Evolutionary conservation across 2,113 vertebrate species (phyloP).

Genomic region (Fulica atra): DNA sequence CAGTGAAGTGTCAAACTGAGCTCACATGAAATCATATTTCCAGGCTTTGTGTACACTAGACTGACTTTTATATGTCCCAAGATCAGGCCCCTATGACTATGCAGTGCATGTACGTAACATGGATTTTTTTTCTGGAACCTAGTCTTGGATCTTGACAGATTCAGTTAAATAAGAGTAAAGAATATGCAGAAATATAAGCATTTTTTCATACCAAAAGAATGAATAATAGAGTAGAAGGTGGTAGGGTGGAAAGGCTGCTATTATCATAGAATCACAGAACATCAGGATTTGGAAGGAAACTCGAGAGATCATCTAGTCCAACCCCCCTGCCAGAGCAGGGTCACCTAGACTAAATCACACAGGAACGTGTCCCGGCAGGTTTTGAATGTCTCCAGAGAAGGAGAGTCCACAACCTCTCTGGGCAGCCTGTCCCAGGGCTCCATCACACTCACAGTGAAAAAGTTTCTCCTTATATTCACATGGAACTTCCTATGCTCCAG

Average conservation of each 20-base stretch:
- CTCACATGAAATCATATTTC: neutral
- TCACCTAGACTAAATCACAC: too few species aligned
- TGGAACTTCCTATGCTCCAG: too few species aligned
- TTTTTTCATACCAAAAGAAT: neutral
- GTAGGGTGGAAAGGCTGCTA: neutral
- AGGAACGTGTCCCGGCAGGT: too few species aligned
- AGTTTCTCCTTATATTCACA: too few species aligned
- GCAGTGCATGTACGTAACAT: neutral
- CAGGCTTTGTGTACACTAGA: neutral
- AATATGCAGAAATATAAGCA: neutral
- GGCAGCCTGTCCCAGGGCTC: too few species aligned
- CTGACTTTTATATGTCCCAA: neutral
- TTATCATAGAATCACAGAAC: too few species aligned
- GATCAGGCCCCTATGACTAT: neutral
- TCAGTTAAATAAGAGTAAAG: neutral
- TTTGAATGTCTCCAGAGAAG: too few species aligned
- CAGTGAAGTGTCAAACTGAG: neutral
- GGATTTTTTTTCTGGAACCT: neutral
- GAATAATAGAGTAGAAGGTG: neutral
- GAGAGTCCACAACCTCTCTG: too few species aligned
- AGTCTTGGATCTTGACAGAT: neutral
- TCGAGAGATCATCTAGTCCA: too few species aligned
- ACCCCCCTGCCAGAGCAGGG: too few species aligned
- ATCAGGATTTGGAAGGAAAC: too few species aligned
- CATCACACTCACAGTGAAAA: too few species aligned